Evolutionary conservation across 1,140 invertebrate species (phyloP), one percentile per base, ranked within the genome.

Genomic region (Drosophila santomea): DNA sequence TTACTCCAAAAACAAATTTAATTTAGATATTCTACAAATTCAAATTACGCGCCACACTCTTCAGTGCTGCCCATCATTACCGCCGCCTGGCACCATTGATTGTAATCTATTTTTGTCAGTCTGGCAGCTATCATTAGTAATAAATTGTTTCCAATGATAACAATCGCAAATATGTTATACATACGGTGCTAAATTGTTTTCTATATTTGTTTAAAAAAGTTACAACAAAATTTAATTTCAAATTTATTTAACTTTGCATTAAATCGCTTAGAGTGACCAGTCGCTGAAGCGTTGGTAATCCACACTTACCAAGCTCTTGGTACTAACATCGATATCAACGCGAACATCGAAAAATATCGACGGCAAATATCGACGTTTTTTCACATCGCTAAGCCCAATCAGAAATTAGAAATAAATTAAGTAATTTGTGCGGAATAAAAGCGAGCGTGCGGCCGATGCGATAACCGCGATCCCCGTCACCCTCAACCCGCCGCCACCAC

Each of bases 361-460:
- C 32, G 8, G 8, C 7, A 32, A 32, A 8, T 32, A 32, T 32
- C 32, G 32, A 32, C 32, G 8, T 32, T 32, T 32, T 32, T 8
- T 32, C 32, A 39, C 38, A 39, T 14, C 14, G 38, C 14, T 39
- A 12, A 39, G 38, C 32, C 50, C 50, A 51, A 51, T 51, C 59
- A 68, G 64, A 64, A 68, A 68, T 64, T 68, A 67, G 61, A 71
- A 71, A 71, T 71, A 71, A 71, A 71, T 71, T 71, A 71, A 71
- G 64, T 71, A 71, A 71, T 71, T 51, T 66, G 62, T 71, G 64
- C 51, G 68, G 52, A 71, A 69, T 71, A 50, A 71, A 71, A 71
- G 5, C 25, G 51, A 71, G 36, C 44, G 51, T 71, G 45, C 47
- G 61, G 68, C 67, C 44, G 36, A 71, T 71, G 64, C 52, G 20